These are phyloP conservation scores for Pelagia noctiluca DNA, from an alignment of 30 jellyfish, hydroid and myxozoan species.

Conservation along the genomic window DNA sequence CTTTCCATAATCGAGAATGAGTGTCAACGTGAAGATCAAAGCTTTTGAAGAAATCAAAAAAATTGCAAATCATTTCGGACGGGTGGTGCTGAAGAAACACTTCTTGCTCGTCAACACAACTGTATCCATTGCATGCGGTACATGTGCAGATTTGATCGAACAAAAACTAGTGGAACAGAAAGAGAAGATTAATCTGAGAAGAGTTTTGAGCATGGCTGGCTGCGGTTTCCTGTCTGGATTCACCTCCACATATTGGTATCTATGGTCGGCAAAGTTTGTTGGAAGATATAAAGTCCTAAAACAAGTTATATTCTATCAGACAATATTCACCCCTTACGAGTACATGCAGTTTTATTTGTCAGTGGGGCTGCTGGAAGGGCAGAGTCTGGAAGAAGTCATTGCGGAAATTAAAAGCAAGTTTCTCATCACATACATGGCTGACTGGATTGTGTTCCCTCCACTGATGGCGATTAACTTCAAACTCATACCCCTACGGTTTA, in stretches of 20 bases:
- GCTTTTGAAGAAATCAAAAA: conserved; percentile 53
- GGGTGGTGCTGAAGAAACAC: conserved; percentile 28
- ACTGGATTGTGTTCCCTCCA: conserved; percentile 61
- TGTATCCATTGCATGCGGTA: conserved; percentile 64
- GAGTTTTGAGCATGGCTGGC: conserved; percentile 57
- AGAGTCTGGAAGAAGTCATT: conserved; percentile 48
- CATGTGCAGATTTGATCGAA: conserved; percentile 69
- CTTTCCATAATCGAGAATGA: too few relatives aligned
- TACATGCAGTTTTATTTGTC: conserved; percentile 62
- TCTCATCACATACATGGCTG: conserved; percentile 48
- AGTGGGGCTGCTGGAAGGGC: conserved; percentile 67
- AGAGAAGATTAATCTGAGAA: conserved; percentile 16
- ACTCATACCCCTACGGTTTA: conserved; percentile 43
- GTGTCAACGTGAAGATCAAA: conserved; percentile 49
- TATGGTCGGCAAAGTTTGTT: conserved; percentile 36
- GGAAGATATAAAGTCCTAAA: conserved; percentile 50
- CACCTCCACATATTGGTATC: conserved; percentile 57
- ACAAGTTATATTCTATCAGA: conserved; percentile 51
- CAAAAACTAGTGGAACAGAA: conserved; percentile 47
- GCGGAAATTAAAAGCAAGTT: conserved; percentile 50
- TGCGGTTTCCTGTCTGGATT: conserved; percentile 73
- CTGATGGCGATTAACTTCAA: conserved; percentile 56
- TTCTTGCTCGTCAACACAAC: conserved; percentile 40
- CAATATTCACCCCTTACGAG: conserved; percentile 57
- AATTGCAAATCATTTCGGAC: conserved; percentile 45